phyloP scores from a whole-genome alignment of 2,797 vertebrate genomes.

The Philypnodon macrostomus region DNA sequence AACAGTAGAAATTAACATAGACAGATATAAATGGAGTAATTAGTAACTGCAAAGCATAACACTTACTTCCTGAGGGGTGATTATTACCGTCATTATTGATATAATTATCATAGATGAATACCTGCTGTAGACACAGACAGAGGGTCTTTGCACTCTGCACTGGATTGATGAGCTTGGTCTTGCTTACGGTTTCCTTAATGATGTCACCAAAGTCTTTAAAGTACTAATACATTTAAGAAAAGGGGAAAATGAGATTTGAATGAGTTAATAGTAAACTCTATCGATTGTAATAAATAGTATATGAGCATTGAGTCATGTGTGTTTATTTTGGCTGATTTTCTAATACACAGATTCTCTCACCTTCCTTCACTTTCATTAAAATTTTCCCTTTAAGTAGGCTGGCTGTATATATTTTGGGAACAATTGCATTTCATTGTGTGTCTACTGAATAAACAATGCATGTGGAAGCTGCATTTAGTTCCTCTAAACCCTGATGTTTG shows the following conservation, averaged over 20 bases:
- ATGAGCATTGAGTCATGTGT: too few relatives aligned
- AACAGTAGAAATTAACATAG: too few relatives aligned
- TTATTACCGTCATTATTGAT: neutral
- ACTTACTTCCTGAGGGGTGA: neutral
- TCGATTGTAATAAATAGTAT: too few relatives aligned
- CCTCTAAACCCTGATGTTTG: neutral
- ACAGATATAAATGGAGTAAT: too few relatives aligned
- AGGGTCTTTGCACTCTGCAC: slow-evolving; percentile 80
- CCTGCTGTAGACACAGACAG: slow-evolving; percentile 88
- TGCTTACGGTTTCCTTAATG: slow-evolving; percentile 86
- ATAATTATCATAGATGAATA: slow-evolving; percentile 35
- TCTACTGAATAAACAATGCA: neutral
- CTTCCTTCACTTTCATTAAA: too few relatives aligned
- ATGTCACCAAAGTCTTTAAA: slow-evolving; percentile 89
- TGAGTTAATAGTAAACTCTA: too few relatives aligned
- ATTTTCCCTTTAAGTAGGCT: too few relatives aligned
- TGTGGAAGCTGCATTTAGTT: neutral
- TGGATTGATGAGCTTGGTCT: slow-evolving; percentile 77
- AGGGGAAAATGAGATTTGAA: too few relatives aligned
- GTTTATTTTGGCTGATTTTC: too few relatives aligned
- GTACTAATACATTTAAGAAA: slow-evolving; percentile 72
- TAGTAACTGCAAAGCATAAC: too few relatives aligned
- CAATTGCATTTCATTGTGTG: neutral
- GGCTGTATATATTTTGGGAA: too few relatives aligned
- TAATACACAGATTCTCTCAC: too few relatives aligned